Evolutionary conservation across 2,113 vertebrate genomes (phyloP).

Genomic region (Choloepus hoffmanni): DNA sequence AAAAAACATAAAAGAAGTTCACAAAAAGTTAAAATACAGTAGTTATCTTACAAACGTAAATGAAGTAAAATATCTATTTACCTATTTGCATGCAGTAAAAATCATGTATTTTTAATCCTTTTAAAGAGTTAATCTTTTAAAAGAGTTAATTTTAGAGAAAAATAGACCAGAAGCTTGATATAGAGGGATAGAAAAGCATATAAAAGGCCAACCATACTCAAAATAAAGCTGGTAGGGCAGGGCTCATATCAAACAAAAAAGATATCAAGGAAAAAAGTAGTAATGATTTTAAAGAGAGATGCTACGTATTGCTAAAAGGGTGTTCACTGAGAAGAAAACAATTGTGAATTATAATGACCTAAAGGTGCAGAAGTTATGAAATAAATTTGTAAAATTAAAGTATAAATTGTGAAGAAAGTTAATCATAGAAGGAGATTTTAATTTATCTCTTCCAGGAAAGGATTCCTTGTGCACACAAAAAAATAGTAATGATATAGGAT

Average conservation of each 20-base stretch:
- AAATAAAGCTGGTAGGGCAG: not conserved
- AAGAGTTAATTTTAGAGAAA: constrained; percentile 12
- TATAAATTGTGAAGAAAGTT: not conserved
- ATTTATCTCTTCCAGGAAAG: constrained; percentile 30
- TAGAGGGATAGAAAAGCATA: not conserved
- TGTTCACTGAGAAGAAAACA: not conserved
- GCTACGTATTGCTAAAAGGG: not conserved
- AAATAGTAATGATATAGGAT: not conserved
- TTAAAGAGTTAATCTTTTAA: too few species aligned
- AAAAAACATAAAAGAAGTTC: constrained; percentile 27
- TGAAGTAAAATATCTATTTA: not conserved
- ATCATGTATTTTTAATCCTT: not conserved
- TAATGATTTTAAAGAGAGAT: not conserved
- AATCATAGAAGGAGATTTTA: not conserved
- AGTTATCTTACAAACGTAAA: not conserved
- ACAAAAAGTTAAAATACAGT: not conserved
- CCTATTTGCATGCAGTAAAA: not conserved
- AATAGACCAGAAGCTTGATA: not conserved
- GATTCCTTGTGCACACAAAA: not conserved
- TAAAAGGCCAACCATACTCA: not conserved
- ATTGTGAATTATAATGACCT: not conserved
- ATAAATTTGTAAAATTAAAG: not conserved
- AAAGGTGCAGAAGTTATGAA: not conserved
- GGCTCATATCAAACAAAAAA: not conserved
- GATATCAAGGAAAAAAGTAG: not conserved